Base-by-base conservation (phyloP, 2,888 invertebrate species). In the Camponotus fellah region DNA sequence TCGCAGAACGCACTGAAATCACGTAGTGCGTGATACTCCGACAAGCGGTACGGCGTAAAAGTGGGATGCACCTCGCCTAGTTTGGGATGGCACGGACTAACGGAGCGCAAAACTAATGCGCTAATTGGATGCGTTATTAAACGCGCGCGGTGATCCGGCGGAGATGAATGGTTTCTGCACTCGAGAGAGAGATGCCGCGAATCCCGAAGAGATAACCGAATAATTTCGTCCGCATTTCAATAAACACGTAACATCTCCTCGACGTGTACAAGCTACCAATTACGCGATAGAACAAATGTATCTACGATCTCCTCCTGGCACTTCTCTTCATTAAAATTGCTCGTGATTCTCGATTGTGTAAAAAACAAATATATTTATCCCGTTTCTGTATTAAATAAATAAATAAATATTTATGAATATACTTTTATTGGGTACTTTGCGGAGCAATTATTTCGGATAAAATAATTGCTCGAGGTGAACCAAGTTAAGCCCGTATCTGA, bases 1-100 rank as follows among this genome's bases (percentile, higher is more conserved):
- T 83, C 56, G 34, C 17, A 62, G 79, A 83, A 53, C 56, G 69
- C 60, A 69, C 79, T 83, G 79, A 79, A 81, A 76, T 43, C 46
- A 26, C 26, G 65, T 34, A 5, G 64, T 81, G 76, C 81, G 75
- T 64, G 65, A 40, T 75, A 64, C 75, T 75, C 64, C 64, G 56
- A 75, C 64, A 65, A 81, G 49, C 81, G 64, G 81, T 37, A 56
- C 53, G 8, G 46, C 96, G 65, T 95, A 94, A 79, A 96, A 95
- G 89, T 92, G 89, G 84, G 92, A 80, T 69, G 17, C 34, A 69
- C 74, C 56, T 74, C 58, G 71, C 65, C 84, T 69, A 75, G 77
- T 65, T 65, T 82, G 69, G 75, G 74, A 84, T 75, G 34, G 64
- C 46, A 58, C 68, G 58, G 82, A 68, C 72, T 82, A 82, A 82